Evolutionary conservation across 2,888 invertebrate species (phyloP), one percentile per base, ranked within the genome.

Genomic region (Microplitis manilae): DNA sequence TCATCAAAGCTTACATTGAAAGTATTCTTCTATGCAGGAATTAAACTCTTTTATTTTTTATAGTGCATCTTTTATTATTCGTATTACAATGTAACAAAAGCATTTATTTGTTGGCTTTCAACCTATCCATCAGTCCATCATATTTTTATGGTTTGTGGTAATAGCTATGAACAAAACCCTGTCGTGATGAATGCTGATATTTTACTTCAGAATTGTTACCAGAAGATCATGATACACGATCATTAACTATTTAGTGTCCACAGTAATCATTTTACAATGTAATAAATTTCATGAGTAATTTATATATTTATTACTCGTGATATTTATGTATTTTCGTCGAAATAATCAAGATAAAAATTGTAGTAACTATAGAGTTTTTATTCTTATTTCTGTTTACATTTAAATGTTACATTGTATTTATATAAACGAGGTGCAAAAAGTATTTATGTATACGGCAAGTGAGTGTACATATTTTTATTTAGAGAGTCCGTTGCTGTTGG

Each of bases 371-470:
- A 50, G 13, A 50, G 50, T 5, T 50, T 50, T 50, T 13, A 13
- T 50, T 50, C 13, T 50, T 13, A 50, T 50, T 50, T 50, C 13
- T 5, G 50, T 13, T 9, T 50, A 6, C 13, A 50, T 50, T 50
- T 50, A 50, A 50, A 50, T 50, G 50, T 50, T 50, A 50, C 50
- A 50, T 50, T 50, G 50, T 50, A 50, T 50, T 50, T 50, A 50
- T 50, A 50, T 5, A 13, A 50, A 13, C 9, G 50, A 50, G 50
- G 50, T 50, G 50, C 50, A 50, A 50, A 2, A 13, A 5, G 50
- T 50, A 50, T 50, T 50, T 50, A 50, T 50, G 13, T 13, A 13
- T 13, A 50, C 50, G 2, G 8, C 13, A 50, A 50, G 50, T 50
- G 50, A 50, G 9, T 50, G 13, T 50, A 50, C 50, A 13, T 50